A percentile compares a stretch with the other conserved stretches of the same genome.
Conservation (phyloP, 30 jellyfish, hydroid and myxozoan genomes). For the Chrysaora quinquecirrha region DNA sequence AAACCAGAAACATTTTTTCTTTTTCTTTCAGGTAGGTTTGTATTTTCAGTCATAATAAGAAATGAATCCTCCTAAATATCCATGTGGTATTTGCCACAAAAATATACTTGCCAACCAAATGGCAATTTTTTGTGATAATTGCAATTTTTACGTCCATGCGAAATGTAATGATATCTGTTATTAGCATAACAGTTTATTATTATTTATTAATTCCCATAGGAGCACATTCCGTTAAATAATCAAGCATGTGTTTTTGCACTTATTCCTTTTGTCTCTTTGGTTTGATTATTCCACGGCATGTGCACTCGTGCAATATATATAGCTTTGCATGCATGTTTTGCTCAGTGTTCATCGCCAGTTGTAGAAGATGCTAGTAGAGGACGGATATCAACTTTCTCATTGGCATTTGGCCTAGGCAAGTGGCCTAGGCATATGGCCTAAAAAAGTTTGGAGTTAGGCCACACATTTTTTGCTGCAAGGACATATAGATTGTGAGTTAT, state of each 20-base stretch:
- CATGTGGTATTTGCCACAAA: no score
- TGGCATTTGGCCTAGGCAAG: constrained; percentile 21
- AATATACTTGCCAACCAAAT: no score
- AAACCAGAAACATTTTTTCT: no score
- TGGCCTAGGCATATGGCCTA: constrained; percentile 21
- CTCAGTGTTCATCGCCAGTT: background rate
- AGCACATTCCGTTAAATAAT: constrained; percentile 6
- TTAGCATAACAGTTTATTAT: no score
- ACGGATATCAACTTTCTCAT: background rate
- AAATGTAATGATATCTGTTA: no score
- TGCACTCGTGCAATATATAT: constrained; percentile 15
- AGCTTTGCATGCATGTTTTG: background rate
- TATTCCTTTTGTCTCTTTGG: background rate
- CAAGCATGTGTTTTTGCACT: constrained; percentile 3
- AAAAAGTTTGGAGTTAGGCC: background rate
- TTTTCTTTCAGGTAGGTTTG: no score
- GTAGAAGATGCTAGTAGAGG: background rate
- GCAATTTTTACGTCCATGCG: no score
- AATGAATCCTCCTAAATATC: no score
- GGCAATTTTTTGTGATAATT: no score
- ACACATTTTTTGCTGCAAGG: constrained; percentile 3
- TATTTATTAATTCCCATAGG: background rate
- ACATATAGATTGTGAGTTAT: constrained; percentile 7
- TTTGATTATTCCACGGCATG: constrained; percentile 16
- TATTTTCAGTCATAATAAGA: no score